Conservation (phyloP, 2,797 vertebrate species). For the Xerus rutilus region DNA sequence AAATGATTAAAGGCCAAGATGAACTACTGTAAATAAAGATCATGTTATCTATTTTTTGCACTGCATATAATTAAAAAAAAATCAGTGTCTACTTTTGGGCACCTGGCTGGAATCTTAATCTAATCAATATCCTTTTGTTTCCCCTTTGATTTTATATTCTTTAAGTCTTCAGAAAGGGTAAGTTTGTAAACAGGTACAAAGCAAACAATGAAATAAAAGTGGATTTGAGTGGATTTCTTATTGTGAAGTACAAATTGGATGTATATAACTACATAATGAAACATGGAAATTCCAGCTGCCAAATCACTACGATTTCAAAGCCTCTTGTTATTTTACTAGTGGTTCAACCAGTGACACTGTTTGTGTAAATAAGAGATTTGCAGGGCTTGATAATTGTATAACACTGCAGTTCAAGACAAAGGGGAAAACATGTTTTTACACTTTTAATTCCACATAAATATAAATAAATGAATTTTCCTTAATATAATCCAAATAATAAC, state of each 20-base stretch:
- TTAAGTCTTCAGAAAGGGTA: constrained; percentile 14
- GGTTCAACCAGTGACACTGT: background rate
- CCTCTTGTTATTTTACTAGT: background rate
- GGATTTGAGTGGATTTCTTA: constrained; percentile 33
- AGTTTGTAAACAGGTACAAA: constrained; percentile 33
- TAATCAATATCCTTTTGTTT: constrained; percentile 77
- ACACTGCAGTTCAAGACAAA: background rate
- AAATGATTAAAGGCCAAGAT: constrained; percentile 85
- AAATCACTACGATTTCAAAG: constrained; percentile 25
- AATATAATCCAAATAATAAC: too few relatives aligned
- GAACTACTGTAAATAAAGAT: constrained; percentile 85
- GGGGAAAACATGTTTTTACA: background rate
- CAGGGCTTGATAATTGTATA: background rate
- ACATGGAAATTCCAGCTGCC: background rate
- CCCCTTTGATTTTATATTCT: constrained; percentile 52
- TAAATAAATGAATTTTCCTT: background rate
- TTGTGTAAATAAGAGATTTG: background rate
- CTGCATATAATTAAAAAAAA: constrained; percentile 80
- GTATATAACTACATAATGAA: background rate
- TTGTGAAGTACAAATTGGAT: background rate
- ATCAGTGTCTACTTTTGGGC: constrained; percentile 72
- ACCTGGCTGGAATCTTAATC: constrained; percentile 78
- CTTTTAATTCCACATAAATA: constrained; percentile 35
- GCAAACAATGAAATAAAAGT: constrained; percentile 21
- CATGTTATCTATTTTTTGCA: constrained; percentile 80